Base-by-base conservation (phyloP, 1,140 invertebrate species). In the Stratiolaelaps scimitus region DNA sequence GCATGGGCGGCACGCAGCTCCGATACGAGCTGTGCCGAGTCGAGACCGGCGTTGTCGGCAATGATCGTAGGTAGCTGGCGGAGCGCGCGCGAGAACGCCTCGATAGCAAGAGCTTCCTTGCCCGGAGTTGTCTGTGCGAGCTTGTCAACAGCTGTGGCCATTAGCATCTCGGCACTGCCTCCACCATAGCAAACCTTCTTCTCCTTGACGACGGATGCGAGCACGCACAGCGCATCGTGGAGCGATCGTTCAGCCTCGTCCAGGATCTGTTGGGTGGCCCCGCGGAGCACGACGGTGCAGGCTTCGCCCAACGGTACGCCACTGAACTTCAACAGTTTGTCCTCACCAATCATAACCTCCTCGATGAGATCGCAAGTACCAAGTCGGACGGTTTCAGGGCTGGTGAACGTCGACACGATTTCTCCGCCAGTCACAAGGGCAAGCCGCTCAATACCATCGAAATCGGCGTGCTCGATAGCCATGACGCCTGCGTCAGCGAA, bases 391-490 rank as follows among this genome's bases (percentile, higher is more conserved):
- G 84, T 76, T 19, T 90, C 85, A 1, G 95, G 94, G 69, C 85
- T 81, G 74, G 98, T 94, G 76, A 99, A 99, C 15, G 96, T 99
- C 48, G 95, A 98, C 5, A 91, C 89, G 73, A 99, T 99, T 80
- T 99, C 96, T 67, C 92, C 94, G 67, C 80, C 94, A 71, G 93
- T 95, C 1, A 98, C 96, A 6, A 98, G 81, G 44, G 93, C 92
- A 20, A 98, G 78, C 69, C 94, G 81, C 76, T 99, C 95, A 73
- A 99, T 95, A 53, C 96, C 96, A 79, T 98, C 94, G 76, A 99
- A 99, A 76, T 99, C 96, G 10, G 96, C 95, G 78, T 99, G 96
- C 75, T 99, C 96, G 74, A 99, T 99, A 0, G 95, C 93, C 95
- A 99, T 98, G 0, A 99, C 83, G 67, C 89, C 88, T 68, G 90